Percentiles rank a stretch among this genome's conserved stretches.
Conservation (phyloP, 2,888 invertebrate genomes). For the Noctua comes region DNA sequence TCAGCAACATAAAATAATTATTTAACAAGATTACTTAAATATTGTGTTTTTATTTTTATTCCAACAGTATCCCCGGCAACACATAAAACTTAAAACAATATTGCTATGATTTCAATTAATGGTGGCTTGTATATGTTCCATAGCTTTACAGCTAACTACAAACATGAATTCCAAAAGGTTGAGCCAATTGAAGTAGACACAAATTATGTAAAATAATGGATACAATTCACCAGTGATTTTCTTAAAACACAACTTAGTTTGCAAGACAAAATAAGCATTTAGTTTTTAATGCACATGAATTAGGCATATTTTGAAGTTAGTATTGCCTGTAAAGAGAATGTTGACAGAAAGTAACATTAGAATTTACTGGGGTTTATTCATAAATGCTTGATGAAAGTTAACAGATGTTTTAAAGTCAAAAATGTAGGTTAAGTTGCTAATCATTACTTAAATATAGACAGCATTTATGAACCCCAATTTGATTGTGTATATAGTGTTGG, state of each 20-base stretch:
- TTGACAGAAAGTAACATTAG: background rate
- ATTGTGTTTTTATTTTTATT: slow-evolving; percentile 70
- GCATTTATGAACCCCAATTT: background rate
- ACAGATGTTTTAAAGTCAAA: background rate
- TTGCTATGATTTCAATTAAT: slow-evolving; percentile 4
- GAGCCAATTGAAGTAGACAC: background rate
- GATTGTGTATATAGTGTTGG: background rate
- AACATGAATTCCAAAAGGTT: background rate
- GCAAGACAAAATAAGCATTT: background rate
- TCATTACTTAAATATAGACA: background rate
- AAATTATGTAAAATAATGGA: slow-evolving; percentile 4
- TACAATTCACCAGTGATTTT: background rate
- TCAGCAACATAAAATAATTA: background rate
- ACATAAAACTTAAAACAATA: slow-evolving; percentile 39
- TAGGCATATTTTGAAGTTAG: background rate
- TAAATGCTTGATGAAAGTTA: background rate
- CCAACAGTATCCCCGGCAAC: slow-evolving; percentile 75
- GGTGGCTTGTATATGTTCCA: background rate
- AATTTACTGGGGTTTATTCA: background rate
- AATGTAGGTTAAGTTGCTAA: background rate
- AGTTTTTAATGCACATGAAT: slow-evolving; percentile 14
- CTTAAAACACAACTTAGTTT: background rate
- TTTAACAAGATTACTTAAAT: background rate
- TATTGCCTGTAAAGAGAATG: background rate
- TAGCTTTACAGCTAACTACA: background rate